Evolutionary conservation across 2,113 vertebrate genomes (phyloP).

Genomic region (Heterocephalus glaber): DNA sequence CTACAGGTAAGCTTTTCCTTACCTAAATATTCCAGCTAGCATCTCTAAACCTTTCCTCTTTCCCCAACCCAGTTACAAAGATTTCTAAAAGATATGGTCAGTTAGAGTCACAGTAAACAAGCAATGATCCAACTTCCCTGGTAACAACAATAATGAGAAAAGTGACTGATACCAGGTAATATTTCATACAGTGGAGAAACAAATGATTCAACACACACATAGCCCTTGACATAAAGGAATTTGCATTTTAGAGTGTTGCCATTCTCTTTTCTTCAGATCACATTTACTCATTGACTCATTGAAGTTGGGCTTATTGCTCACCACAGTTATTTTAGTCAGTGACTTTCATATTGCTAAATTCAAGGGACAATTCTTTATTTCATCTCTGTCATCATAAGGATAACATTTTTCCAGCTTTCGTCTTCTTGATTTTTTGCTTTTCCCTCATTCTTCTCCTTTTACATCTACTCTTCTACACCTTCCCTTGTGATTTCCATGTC

Average conservation of each 20-base stretch:
- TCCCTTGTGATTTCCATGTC: background rate
- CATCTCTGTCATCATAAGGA: background rate
- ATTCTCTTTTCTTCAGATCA: background rate
- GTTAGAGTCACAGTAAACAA: background rate
- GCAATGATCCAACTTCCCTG: background rate
- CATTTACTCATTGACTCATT: background rate
- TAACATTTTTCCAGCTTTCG: background rate
- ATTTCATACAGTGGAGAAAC: background rate
- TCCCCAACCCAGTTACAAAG: background rate
- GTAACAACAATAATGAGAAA: background rate
- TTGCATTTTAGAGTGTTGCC: background rate
- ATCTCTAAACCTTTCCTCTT: background rate
- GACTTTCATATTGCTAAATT: background rate
- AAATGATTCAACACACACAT: background rate
- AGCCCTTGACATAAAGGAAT: background rate
- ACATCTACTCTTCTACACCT: background rate
- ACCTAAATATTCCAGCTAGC: background rate
- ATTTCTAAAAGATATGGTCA: background rate
- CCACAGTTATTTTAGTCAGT: background rate
- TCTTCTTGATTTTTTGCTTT: background rate
- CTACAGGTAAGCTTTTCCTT: too few relatives aligned
- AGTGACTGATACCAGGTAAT: background rate
- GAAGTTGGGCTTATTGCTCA: background rate
- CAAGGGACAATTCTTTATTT: background rate
- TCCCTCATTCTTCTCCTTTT: background rate